phyloP scores from a whole-genome alignment of 2,888 invertebrate species.

The Temnothorax ravouxi region DNA sequence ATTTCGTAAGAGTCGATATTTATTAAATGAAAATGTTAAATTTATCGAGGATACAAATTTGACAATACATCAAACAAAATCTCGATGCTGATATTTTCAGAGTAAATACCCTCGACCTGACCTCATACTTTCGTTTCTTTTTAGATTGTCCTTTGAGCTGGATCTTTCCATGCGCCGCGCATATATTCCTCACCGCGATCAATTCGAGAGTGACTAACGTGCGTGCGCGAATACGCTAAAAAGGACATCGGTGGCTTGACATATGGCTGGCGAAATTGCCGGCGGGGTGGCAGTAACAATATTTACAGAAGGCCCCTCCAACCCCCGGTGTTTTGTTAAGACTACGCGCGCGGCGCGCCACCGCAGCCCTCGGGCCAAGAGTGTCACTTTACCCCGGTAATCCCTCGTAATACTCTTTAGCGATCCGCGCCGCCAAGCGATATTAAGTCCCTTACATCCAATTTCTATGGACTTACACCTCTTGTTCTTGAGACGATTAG shows the following conservation, averaged over 20 bases:
- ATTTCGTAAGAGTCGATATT: not conserved
- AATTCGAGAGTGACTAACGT: conserved; percentile 8
- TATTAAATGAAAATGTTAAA: not conserved
- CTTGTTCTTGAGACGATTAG: conserved; percentile 81
- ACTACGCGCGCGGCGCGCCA: conserved; percentile 79
- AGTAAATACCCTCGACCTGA: not conserved
- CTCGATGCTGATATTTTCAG: conserved; percentile 17
- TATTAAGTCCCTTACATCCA: conserved; percentile 84
- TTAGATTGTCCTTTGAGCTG: conserved; percentile 2
- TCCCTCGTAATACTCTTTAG: conserved; percentile 85
- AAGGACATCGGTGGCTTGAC: conserved; percentile 81
- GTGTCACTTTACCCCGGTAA: conserved; percentile 84
- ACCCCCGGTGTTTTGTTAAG: conserved; percentile 85
- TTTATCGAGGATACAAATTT: not conserved
- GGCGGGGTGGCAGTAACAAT: conserved; percentile 85
- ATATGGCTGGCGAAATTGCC: conserved; percentile 85
- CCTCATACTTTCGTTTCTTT: not conserved
- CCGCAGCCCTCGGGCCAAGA: conserved; percentile 78
- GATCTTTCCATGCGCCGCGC: conserved; percentile 24
- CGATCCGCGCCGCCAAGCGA: conserved; percentile 80
- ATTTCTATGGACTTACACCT: conserved; percentile 85
- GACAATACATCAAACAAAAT: not conserved
- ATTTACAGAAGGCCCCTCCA: conserved; percentile 84
- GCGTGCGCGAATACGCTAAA: conserved; percentile 71
- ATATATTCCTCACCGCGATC: not conserved